phyloP scores from a whole-genome alignment of 2,797 vertebrate genomes.

The Aphelocoma californica region DNA sequence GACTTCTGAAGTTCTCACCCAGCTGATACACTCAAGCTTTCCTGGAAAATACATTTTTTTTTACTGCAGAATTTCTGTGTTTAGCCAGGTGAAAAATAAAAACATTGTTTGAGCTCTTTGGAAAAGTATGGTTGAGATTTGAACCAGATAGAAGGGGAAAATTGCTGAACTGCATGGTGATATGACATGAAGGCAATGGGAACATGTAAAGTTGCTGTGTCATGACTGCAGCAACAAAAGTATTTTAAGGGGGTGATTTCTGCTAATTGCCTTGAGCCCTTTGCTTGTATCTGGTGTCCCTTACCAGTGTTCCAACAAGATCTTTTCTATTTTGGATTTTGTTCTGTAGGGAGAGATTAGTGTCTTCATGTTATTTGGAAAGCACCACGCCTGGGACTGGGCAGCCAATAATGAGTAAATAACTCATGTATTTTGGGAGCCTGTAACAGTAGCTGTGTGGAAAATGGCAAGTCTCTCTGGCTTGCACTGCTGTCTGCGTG shows the following conservation, averaged over 20 bases:
- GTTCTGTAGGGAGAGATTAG: not conserved
- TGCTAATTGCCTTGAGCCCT: not conserved
- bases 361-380: not conserved
- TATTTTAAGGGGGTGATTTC: conserved; percentile 1
- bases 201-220: conserved; percentile 11
- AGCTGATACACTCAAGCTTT: not conserved
- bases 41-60: not conserved
- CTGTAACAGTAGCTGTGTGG: conserved; percentile 5
- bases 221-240: not conserved
- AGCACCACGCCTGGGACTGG: not conserved
- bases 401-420: conserved; percentile 23
- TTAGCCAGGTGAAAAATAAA: not conserved
- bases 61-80: not conserved
- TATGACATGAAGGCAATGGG: not conserved
- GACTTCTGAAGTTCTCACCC: not conserved
- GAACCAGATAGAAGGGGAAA: not conserved
- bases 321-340: conserved; percentile 23
- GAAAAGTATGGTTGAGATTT: not conserved
- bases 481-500: not conserved
- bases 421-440: not conserved
- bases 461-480: not conserved
- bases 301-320: not conserved
- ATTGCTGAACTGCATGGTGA: not conserved
- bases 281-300: not conserved
- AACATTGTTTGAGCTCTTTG: not conserved